A percentile compares a stretch with the other conserved stretches of the same genome.
phyloP scores from a whole-genome alignment of 2,888 invertebrate species.

The Torymus auratus region DNA sequence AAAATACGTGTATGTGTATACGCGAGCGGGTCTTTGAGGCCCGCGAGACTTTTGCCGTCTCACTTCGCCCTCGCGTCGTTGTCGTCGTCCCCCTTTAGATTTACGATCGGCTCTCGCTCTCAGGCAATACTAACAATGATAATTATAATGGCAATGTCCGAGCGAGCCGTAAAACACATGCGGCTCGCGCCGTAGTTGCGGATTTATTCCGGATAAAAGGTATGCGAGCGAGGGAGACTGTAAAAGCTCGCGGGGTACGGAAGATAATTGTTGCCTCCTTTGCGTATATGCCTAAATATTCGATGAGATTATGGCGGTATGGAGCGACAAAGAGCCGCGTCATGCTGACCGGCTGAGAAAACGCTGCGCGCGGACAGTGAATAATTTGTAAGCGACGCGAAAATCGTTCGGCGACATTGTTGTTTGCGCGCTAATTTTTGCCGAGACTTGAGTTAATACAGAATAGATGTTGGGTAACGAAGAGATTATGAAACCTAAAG shows the following conservation, averaged over 20 bases:
- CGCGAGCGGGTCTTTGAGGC: constrained; percentile 13
- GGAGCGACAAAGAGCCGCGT: not conserved
- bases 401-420: constrained; percentile 14
- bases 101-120: constrained; percentile 31
- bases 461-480: too few relatives aligned
- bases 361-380: not conserved
- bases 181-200: not conserved
- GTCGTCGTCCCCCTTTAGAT: constrained; percentile 26
- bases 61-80: not conserved
- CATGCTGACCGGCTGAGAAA: not conserved
- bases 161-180: constrained; percentile 28
- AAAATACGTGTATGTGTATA: constrained; percentile 13
- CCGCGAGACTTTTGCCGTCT: not conserved
- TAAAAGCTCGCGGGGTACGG: not conserved
- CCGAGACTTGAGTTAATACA: too few relatives aligned
- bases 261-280: constrained; percentile 8
- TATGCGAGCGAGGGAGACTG: not conserved
- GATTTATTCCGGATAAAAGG: constrained; percentile 19
- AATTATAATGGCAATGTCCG: constrained; percentile 48
- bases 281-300: constrained; percentile 4
- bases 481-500: too few relatives aligned
- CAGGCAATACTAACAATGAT: constrained; percentile 35
- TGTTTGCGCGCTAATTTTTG: too few relatives aligned
- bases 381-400: constrained; percentile 17
- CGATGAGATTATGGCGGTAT: constrained; percentile 25